These are phyloP conservation scores for Eulithis testata DNA, from an alignment of 2,888 invertebrate species.

Conservation along the genomic window DNA sequence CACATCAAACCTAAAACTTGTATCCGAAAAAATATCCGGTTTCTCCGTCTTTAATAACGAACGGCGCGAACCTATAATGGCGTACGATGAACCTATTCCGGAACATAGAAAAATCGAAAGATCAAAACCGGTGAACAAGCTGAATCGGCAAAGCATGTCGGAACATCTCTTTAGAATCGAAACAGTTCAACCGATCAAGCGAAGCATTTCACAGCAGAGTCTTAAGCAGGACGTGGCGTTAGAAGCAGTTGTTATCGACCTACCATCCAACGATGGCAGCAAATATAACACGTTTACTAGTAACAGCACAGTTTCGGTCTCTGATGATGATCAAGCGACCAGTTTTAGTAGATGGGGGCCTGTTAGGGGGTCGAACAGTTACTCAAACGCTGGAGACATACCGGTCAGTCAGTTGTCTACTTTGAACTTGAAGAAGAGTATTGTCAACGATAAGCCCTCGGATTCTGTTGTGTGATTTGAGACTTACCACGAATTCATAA, in stretches of 20 bases:
- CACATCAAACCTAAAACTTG: slow-evolving; percentile 72
- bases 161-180: slow-evolving; percentile 61
- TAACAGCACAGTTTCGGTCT: slow-evolving; percentile 52
- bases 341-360: slow-evolving; percentile 79
- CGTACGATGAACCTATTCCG: slow-evolving; percentile 52
- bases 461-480: slow-evolving; percentile 62
- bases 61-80: slow-evolving; percentile 73
- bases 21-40: slow-evolving; percentile 75
- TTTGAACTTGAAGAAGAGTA: slow-evolving; percentile 61
- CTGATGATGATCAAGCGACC: slow-evolving; percentile 48
- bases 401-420: slow-evolving; percentile 76
- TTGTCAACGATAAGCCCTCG: slow-evolving; percentile 53
- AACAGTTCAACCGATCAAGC: slow-evolving; percentile 48
- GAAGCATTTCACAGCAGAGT: slow-evolving; percentile 73
- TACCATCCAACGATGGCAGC: slow-evolving; percentile 60
- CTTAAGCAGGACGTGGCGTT: slow-evolving; percentile 71
- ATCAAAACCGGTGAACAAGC: slow-evolving; percentile 50
- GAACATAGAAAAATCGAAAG: slow-evolving; percentile 30
- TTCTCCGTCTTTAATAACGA: slow-evolving; percentile 73
- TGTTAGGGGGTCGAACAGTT: slow-evolving; percentile 81
- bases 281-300: slow-evolving; percentile 62
- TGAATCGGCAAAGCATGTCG: slow-evolving; percentile 68
- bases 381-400: slow-evolving; percentile 58
- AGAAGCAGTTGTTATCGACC: slow-evolving; percentile 75
- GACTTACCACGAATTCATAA: background rate